phyloP scores from a whole-genome alignment of 2,797 vertebrate species.

The Parauchenoglanis punctatus region DNA sequence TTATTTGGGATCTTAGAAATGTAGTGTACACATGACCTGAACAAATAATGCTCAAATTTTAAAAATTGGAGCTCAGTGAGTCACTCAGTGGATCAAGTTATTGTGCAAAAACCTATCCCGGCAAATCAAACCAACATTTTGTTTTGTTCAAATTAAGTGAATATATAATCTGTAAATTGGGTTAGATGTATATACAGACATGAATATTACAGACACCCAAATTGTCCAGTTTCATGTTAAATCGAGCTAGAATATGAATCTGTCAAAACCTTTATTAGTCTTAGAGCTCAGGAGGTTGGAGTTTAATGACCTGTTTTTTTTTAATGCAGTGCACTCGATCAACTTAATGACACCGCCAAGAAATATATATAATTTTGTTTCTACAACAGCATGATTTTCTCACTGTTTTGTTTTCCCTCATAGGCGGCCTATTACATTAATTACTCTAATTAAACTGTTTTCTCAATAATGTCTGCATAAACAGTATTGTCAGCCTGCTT shows the following conservation, averaged over 20 bases:
- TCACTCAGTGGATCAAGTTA: background rate
- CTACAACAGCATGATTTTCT: constrained; percentile 32
- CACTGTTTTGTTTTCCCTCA: constrained; percentile 48
- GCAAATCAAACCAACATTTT: background rate
- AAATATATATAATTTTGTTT: constrained; percentile 49
- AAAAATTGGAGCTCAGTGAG: background rate
- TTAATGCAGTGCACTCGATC: constrained; percentile 23
- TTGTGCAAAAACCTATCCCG: background rate
- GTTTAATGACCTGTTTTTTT: constrained; percentile 35
- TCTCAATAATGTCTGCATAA: constrained; percentile 25
- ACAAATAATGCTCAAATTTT: background rate
- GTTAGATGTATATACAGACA: background rate
- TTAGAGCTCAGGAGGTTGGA: constrained; percentile 11
- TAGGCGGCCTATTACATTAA: constrained; percentile 45
- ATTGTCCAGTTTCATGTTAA: constrained; percentile 34
- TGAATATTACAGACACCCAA: constrained; percentile 6
- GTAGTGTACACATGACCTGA: background rate
- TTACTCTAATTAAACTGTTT: constrained; percentile 47
- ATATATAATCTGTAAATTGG: background rate
- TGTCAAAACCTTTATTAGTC: constrained; percentile 35
- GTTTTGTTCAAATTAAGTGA: background rate
- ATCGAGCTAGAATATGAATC: constrained; percentile 28
- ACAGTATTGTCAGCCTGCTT: background rate
- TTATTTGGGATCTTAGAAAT: background rate
- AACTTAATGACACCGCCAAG: constrained; percentile 39